Percentiles rank a stretch among this genome's conserved stretches.
Conservation (phyloP, 2,113 vertebrate genomes). For the Bos javanicus region DNA sequence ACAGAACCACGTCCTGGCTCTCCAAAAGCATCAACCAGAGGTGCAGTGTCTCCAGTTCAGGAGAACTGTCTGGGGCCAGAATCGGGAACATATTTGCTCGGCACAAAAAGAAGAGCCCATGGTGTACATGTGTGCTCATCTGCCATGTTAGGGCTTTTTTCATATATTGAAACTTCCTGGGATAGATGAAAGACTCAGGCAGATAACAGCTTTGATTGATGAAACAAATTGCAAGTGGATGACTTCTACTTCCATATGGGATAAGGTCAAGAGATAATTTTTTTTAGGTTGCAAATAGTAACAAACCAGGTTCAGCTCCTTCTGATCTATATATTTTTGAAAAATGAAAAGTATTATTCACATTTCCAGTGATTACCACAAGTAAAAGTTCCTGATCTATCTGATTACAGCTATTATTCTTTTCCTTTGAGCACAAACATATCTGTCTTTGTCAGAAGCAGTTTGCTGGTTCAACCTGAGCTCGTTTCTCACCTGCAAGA, state of each 20-base stretch:
- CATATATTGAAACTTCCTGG: background rate
- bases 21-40: background rate
- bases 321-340: background rate
- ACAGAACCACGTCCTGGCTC: background rate
- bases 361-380: slow-evolving; percentile 1
- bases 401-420: background rate
- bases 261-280: background rate
- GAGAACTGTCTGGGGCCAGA: background rate
- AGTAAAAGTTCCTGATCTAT: background rate
- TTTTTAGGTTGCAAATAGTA: background rate
- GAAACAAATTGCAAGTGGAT: background rate
- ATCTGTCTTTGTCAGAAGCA: background rate
- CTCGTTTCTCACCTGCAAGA: background rate
- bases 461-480: slow-evolving; percentile 5
- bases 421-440: background rate
- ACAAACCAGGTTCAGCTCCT: background rate
- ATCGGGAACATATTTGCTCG: background rate
- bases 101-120: background rate
- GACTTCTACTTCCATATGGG: background rate
- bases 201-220: background rate
- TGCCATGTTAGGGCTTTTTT: background rate
- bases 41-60: background rate
- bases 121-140: background rate
- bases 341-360: slow-evolving; percentile 22
- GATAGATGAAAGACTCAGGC: background rate